Conservation (phyloP, 1,140 invertebrate genomes). For the Neodiprion pinetum region DNA sequence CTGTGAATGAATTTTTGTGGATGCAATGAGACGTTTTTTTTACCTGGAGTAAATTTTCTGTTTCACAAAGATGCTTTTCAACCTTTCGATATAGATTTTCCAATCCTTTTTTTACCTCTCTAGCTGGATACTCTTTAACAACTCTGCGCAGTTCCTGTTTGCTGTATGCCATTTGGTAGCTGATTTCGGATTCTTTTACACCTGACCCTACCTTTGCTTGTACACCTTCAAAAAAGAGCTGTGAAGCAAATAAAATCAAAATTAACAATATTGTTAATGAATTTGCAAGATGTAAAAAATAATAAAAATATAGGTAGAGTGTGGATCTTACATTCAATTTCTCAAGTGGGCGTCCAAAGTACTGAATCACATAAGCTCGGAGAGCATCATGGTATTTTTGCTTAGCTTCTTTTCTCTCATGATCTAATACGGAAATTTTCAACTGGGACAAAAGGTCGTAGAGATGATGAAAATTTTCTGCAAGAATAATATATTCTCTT, state of each 20-base stretch:
- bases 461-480: slow-evolving; percentile 97
- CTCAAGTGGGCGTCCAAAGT: slow-evolving; percentile 94
- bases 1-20: slow-evolving; percentile 4
- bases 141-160: slow-evolving; percentile 96
- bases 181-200: slow-evolving; percentile 96
- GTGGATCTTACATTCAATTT: slow-evolving; percentile 85
- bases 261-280: slow-evolving; percentile 21
- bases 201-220: slow-evolving; percentile 90
- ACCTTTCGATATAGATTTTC: slow-evolving; percentile 97
- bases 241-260: slow-evolving; percentile 45
- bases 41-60: slow-evolving; percentile 92
- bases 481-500: slow-evolving; percentile 30
- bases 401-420: slow-evolving; percentile 90
- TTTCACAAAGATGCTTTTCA: slow-evolving; percentile 95
- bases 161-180: slow-evolving; percentile 97
- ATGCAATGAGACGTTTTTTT: slow-evolving; percentile 11
- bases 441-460: slow-evolving; percentile 86
- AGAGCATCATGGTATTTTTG: slow-evolving; percentile 90
- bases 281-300: slow-evolving; percentile 18
- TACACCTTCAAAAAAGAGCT: slow-evolving; percentile 96
- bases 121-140: slow-evolving; percentile 93
- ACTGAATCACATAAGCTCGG: slow-evolving; percentile 89
- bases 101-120: slow-evolving; percentile 95
- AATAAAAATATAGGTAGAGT: slow-evolving; percentile 10
- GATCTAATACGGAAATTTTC: slow-evolving; percentile 90